phyloP scores from a whole-genome alignment of 2,888 invertebrate genomes.

The Linnaemya vulpina region DNA sequence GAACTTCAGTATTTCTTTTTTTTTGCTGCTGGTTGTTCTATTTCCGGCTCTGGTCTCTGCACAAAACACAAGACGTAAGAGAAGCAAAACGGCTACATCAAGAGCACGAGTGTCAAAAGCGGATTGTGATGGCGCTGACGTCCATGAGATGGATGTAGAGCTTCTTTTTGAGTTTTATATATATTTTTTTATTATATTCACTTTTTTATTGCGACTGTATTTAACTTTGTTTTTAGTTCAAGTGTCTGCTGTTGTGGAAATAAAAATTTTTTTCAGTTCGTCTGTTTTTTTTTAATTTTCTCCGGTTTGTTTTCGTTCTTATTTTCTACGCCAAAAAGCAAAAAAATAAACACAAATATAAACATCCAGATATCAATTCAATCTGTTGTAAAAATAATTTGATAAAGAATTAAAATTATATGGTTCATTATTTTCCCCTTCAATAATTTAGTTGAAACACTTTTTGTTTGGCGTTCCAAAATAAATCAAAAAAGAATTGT shows the following conservation, averaged over 20 bases:
- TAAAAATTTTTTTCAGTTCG: constrained; percentile 1
- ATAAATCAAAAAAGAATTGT: not conserved
- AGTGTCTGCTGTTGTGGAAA: constrained; percentile 1
- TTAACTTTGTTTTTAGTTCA: constrained; percentile 11
- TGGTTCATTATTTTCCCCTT: not conserved
- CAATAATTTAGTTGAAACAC: not conserved
- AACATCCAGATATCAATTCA: too few species aligned
- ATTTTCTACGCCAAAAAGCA: not conserved
- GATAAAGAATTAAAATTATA: constrained; percentile 5
- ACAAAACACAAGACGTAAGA: not conserved
- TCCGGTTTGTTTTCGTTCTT: not conserved
- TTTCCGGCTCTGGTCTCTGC: constrained; percentile 30
- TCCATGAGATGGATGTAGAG: constrained; percentile 7
- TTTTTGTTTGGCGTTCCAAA: not conserved
- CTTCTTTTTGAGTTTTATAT: not conserved
- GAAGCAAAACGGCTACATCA: constrained; percentile 26
- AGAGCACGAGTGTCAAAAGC: not conserved
- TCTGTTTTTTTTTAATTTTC: not conserved
- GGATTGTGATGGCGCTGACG: constrained; percentile 25
- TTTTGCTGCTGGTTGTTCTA: constrained; percentile 11
- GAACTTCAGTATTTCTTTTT: constrained; percentile 36
- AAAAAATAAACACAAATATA: too few species aligned
- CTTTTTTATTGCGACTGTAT: constrained; percentile 11
- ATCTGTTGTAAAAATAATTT: not conserved
- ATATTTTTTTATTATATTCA: constrained; percentile 1